These are phyloP conservation scores for Felis chaus DNA, from an alignment of 2,113 vertebrate genomes.

Conservation along the genomic window DNA sequence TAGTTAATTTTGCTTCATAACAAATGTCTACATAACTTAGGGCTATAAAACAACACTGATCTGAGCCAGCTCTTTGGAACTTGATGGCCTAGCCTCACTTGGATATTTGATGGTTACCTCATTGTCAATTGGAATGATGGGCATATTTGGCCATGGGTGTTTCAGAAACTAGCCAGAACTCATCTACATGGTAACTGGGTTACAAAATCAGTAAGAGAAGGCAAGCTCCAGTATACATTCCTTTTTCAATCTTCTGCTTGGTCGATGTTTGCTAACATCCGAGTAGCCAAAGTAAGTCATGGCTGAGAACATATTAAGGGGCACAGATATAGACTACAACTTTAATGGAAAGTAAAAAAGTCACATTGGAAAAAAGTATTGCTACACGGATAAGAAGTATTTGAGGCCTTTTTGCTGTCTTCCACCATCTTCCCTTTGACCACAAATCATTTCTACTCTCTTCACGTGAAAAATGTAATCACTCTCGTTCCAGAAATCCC, in stretches of 20 bases:
- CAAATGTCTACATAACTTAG: not conserved
- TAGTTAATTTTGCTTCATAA: not conserved
- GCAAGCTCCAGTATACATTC: not conserved
- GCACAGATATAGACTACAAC: not conserved
- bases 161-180: not conserved
- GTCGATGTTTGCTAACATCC: not conserved
- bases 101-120: not conserved
- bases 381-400: not conserved
- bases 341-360: not conserved
- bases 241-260: not conserved
- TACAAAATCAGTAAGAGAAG: not conserved
- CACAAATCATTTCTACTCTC: not conserved
- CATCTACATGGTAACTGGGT: not conserved
- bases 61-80: not conserved
- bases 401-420: not conserved
- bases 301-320: not conserved
- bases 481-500: not conserved
- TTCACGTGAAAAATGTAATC: slow-evolving; percentile 9
- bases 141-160: not conserved
- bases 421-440: not conserved
- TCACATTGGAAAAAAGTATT: not conserved
- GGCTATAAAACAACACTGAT: not conserved
- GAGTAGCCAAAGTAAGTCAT: not conserved
- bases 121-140: not conserved
- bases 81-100: not conserved